These are phyloP conservation scores for Pionites leucogaster DNA, from an alignment of 2,113 vertebrate genomes.

Conservation along the genomic window DNA sequence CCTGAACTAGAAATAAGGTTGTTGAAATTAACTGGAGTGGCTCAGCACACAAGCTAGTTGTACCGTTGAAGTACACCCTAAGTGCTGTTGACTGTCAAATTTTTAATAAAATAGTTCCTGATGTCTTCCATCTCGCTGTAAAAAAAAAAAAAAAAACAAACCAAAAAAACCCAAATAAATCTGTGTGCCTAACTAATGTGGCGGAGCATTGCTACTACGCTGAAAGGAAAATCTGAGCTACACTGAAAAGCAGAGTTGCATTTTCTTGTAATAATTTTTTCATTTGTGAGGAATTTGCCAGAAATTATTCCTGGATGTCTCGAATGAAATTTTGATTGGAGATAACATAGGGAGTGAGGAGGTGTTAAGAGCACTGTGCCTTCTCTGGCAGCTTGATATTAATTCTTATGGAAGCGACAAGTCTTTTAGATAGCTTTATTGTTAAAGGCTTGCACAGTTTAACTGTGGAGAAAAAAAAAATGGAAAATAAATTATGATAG, in stretches of 20 bases:
- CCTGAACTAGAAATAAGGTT: background rate
- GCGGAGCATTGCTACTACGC: background rate
- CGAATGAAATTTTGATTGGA: background rate
- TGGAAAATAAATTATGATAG: slow-evolving; percentile 23
- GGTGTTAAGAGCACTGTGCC: background rate
- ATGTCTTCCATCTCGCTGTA: background rate
- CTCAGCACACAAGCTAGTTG: background rate
- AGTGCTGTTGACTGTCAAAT: background rate
- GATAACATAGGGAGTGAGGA: background rate
- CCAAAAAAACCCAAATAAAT: background rate
- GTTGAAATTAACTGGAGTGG: background rate
- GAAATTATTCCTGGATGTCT: background rate
- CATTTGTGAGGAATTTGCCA: background rate
- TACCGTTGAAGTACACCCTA: background rate
- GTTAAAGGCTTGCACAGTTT: background rate
- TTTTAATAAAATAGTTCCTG: background rate
- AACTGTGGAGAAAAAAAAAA: background rate
- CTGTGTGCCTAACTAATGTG: background rate
- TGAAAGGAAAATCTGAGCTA: background rate
- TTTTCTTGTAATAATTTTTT: background rate
- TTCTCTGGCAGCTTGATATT: background rate
- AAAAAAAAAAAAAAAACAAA: background rate
- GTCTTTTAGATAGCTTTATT: background rate
- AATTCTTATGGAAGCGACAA: background rate
- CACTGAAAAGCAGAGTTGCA: background rate